Percentiles rank a stretch among this genome's conserved stretches.
These are phyloP conservation scores for Corticium candelabrum DNA, from an alignment of 37 sponge, comb jelly and placozoan species.

Conservation along the genomic window DNA sequence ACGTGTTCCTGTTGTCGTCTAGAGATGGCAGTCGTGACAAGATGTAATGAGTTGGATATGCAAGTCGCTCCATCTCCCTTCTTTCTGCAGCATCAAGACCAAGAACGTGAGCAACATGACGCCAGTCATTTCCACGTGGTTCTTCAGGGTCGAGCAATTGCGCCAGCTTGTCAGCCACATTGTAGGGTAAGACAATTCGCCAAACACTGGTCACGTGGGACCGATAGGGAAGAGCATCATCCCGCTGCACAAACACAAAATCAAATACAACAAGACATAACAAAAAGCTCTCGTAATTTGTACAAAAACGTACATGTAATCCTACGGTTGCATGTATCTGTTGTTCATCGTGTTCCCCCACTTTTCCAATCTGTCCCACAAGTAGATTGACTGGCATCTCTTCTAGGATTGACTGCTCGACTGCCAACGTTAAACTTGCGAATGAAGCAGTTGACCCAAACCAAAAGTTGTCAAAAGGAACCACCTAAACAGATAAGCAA, in stretches of 20 bases:
- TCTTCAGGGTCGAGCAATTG: background rate
- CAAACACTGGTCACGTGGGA: background rate
- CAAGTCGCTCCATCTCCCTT: background rate
- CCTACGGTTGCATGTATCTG: too few relatives aligned
- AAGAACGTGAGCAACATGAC: background rate
- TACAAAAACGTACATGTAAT: too few relatives aligned
- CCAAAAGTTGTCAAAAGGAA: background rate
- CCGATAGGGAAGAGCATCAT: too few relatives aligned
- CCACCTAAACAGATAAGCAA: background rate
- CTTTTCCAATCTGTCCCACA: background rate
- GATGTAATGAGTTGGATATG: background rate
- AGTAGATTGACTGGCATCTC: background rate
- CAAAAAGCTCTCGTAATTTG: too few relatives aligned
- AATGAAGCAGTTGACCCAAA: background rate
- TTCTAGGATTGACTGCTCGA: background rate
- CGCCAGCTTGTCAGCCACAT: background rate
- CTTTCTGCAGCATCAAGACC: background rate
- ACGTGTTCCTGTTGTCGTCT: background rate
- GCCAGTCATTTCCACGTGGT: background rate
- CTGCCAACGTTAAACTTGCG: background rate
- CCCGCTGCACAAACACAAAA: too few relatives aligned
- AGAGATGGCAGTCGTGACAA: background rate
- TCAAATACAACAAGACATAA: too few relatives aligned
- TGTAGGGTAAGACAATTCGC: background rate
- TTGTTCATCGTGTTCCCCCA: background rate